Evolutionary conservation across 2,797 vertebrate genomes (phyloP), one percentile per base, ranked within the genome.

Genomic region (Pelobates cultripes): DNA sequence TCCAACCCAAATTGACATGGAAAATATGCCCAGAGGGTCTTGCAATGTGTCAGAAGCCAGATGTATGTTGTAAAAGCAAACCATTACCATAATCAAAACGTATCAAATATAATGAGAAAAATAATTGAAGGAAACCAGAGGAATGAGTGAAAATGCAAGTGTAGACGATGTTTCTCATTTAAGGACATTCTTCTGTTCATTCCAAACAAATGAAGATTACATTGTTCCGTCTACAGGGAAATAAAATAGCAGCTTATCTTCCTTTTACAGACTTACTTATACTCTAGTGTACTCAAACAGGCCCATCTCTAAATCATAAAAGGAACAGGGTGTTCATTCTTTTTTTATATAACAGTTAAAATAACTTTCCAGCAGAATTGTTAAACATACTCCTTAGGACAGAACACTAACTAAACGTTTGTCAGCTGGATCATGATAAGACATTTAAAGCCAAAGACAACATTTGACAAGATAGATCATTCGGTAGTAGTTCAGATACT

Each of bases 241-340:
- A 80, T 84, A 17, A 84, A 80, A 84, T 84, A n/a, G 47, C 5
- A 76, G 77, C 77, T 84, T 84, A 84, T 84, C 82, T 79, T 72
- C 60, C 41, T 67, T 84, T 60, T 40, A 14, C 17, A 43, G 68
- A 44, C 45, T 79, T 84, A 84, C 79, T 84, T 84, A 84, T 80
- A 78, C 45, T 63, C 28, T 42, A 69, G 74, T 83, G 79, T 81
- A 75, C 75, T 83, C 77, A 55, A 70, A 80, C 51, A 72, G 57
- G 15, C 60, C 72, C 10, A 76, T 57, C 61, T 67, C 44, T 84
- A 84, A 84, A 84, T 79, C 82, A 84, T 63, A 72, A 66, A 80
- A 74, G 66, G 77, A 76, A 83, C 82, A 76, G 60, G 7, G 10
- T 79, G 82, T 80, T 80, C 77, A 72, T 57, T 55, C 68, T 83